Evolutionary conservation across 2,113 vertebrate species (phyloP), one percentile per base, ranked within the genome.

Genomic region (Anhinga anhinga): DNA sequence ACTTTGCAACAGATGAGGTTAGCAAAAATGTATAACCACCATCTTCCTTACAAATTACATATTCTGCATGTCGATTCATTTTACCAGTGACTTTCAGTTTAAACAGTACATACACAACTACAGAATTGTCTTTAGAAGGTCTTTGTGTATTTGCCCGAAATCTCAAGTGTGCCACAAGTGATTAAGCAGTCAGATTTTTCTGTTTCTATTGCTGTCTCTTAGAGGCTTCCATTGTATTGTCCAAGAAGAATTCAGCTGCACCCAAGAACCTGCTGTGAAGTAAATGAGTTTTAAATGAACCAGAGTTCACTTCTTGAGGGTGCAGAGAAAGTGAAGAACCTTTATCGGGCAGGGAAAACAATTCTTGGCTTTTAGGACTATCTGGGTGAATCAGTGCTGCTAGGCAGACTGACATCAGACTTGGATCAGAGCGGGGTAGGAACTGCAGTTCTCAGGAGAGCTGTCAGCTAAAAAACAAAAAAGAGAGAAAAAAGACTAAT

Each of bases 321-420:
- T 79, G 18, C 26, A 82, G 45, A 91, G 59, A 84, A 91, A 81
- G 45, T 38, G 23, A 52, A 71, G 21, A 94, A 61, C 15, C 30
- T 92, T 95, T 90, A 66, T 8, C 81, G 82, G n/a, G 10, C 36
- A 94, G n/a, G 34, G 65, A 88, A 93, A 88, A 8, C 61, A 58
- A 29, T 74, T 91, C 29, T 71, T 95, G 58, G 27, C 40, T 95
- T 95, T 92, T 76, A 38, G 58, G 58, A 49, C 65, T 67, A 38
- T 32, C 26, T 52, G 29, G 34, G 19, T 90, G 59, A 91, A 52
- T 85, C 66, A 86, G 34, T 61, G 88, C 92, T 93, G 69, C 53
- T 62, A 80, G 65, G 62, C 30, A 95, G n/a, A 74, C 89, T 95
- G 83, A 96, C 45, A 83, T 95, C 88, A 95, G 61, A 29, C 16